Evolutionary conservation across 1,140 invertebrate species (phyloP), one percentile per base, ranked within the genome.

Genomic region (Saccostrea echinata): DNA sequence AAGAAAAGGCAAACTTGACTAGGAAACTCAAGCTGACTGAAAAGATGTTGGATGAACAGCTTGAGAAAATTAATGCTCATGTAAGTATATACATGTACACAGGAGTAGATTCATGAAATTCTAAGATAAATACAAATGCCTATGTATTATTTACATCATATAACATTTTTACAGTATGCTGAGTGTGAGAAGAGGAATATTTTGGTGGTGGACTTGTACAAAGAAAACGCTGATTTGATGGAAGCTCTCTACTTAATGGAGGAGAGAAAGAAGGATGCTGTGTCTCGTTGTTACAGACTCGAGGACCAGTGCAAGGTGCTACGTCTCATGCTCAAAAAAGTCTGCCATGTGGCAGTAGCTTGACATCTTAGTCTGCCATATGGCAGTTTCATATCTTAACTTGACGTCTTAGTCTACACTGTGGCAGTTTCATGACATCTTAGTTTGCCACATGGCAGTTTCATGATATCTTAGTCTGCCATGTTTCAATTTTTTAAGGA

Each of bases 31-130:
- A 81, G 81, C 85, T 89, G 0, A 89, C 88, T 24, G 85, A 89
- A 18, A 68, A 89, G 33, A 87, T 89, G 86, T 53, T 89, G 43
- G 88, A 89, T 84, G 86, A 89, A 87, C 88, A 89, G 55, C 43
- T 89, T 13, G 86, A 89, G 13, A 89, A 89, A 82, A 84, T 89
- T 16, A 89, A 89, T 81, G 84, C 64, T 86, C 88, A 89, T 85
- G 88, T 89, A 87, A 81, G 86, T 76, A 82, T 30, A 12, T 83
- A 18, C 13, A 27, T 6, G 30, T 0, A 71, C 21, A 71, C 11
- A 4, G 16, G 21, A 57, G 0, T 18, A 18, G 21, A 57, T 57
- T n/a, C 0, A 61, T 61, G 16, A 61, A 61, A 21, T 21, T 13
- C 35, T 6, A 4, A 2, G 6, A 9, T 43, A 43, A n/a, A 43